Evolutionary conservation across 92 coral and sea anemone species (phyloP), one percentile per base, ranked within the genome.

Genomic region (Palythoa grandiflora): DNA sequence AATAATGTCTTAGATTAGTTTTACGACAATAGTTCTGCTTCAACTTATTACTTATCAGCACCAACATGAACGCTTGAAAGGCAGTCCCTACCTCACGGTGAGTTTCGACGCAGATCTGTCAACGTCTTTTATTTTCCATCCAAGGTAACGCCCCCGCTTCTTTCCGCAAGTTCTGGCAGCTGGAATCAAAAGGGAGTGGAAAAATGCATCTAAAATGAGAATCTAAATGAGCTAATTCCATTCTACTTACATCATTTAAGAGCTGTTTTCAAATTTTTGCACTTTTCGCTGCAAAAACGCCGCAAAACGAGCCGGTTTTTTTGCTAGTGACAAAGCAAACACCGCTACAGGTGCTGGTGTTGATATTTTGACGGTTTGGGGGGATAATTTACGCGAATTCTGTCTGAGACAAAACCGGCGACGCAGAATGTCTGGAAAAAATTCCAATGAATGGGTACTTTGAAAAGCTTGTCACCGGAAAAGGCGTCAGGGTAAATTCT

Each of bases 331-430:
- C 44, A 68, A 65, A 11, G 5, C 19, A 65, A 14, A 47, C 86
- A 63, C 3, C n/a, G 21, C 21, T 53, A 20, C 59, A 53, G 75
- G 59, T 47, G 36, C 60, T 57, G 75, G 20, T 47, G 75, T 65
- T 14, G 28, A 71, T 81, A 48, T 81, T 63, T 70, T 66, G 38
- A 50, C 61, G 47, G 75, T 63, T 51, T 40, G 16, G 59, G 61
- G 75, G 86, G 12, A 50, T 44, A 44, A 65, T 81, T 66, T 66
- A 53, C 74, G 12, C 17, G 75, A 65, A 66, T 80, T 66, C 59
- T 81, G 86, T 66, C 86, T 81, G 86, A 14, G 75, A 81, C 75
- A 9, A 65, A 81, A 81, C 75, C 63, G 86, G 86, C 86, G 86
- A 39, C 75, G 61, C 37, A 35, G 40, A 17, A 81, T 81, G 86